Evolutionary conservation across 2,888 invertebrate genomes (phyloP), one percentile per base, ranked within the genome.

Genomic region (Eremobia ochroleuca): DNA sequence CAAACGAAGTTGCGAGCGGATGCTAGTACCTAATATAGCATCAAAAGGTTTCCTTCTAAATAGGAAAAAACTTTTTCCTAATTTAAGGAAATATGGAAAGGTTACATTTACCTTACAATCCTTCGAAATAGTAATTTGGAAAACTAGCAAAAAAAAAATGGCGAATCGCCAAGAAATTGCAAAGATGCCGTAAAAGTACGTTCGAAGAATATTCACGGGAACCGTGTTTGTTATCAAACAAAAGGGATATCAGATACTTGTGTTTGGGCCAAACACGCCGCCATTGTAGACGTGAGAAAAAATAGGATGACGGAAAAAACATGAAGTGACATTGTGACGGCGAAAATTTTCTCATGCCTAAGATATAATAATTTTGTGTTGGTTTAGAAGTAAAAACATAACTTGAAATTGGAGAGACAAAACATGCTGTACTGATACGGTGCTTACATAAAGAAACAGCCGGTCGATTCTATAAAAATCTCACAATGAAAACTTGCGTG

Each of bases 221-320:
- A 92, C 83, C 70, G 69, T 91, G 89, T 93, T 92, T 93, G 91
- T 90, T 87, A 77, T 86, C 91, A 93, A 93, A 93, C 92, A 93
- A 89, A 87, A 85, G 76, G 90, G 18, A 73, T 92, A 93, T 91
- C 92, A 90, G 91, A 92, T 90, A 89, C 85, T 85, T 88, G 87
- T 93, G 92, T 93, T 92, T 92, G 90, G 65, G 49, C 61, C 82
- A 85, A 87, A 87, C 92, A 93, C 89, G 92, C 90, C 88, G 82
- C 88, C 87, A 88, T 88, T 89, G 85, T 88, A 37, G 88, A 92
- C 92, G 92, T 92, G 93, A 90, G 93, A 93, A 93, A 92, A 91
- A 91, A 87, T 85, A 11, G 70, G 75, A 85, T 87, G 83, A 82
- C 86, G 87, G 86, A 89, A 88, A 87, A 77, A 86, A 68, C 83